Conservation (phyloP, 2,113 vertebrate species). For the Cyprinus carpio region DNA sequence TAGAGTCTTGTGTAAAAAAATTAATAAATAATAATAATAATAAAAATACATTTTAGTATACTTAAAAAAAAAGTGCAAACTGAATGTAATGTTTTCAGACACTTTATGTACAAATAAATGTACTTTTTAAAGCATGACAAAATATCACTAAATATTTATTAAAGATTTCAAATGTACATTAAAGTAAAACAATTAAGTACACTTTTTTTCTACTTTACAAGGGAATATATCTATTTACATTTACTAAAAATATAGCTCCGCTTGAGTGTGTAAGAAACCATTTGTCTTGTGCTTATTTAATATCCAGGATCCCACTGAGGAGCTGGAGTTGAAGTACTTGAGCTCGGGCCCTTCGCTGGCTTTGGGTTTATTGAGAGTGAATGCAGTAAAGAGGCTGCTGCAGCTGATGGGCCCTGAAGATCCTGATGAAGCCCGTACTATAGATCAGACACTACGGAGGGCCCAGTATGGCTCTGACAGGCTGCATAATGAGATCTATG, state of each 20-base stretch:
- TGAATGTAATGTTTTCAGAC: no score
- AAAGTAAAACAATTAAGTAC: no score
- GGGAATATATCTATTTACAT: background rate
- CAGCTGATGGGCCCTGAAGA: conserved; percentile 74
- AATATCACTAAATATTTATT: no score
- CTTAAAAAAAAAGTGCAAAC: no score
- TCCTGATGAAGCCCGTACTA: conserved; percentile 51
- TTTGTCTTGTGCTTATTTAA: background rate
- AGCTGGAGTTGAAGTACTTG: conserved; percentile 63
- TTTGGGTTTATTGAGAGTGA: conserved; percentile 74
- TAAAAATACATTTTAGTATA: no score
- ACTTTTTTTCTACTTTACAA: no score
- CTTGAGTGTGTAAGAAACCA: background rate
- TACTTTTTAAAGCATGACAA: background rate
- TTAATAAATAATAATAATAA: no score
- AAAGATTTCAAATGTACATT: background rate
- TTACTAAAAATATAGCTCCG: background rate
- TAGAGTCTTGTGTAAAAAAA: no score
- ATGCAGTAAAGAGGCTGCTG: conserved; percentile 74
- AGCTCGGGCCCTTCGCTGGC: conserved; percentile 69
- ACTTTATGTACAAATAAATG: background rate
- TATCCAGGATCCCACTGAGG: conserved; percentile 62
- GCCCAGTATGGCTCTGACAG: conserved; percentile 66
- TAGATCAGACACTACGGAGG: conserved; percentile 66
- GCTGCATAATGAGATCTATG: conserved; percentile 70